These are phyloP conservation scores for Pachydiplax longipennis DNA, from an alignment of 2,888 invertebrate genomes.

Conservation along the genomic window DNA sequence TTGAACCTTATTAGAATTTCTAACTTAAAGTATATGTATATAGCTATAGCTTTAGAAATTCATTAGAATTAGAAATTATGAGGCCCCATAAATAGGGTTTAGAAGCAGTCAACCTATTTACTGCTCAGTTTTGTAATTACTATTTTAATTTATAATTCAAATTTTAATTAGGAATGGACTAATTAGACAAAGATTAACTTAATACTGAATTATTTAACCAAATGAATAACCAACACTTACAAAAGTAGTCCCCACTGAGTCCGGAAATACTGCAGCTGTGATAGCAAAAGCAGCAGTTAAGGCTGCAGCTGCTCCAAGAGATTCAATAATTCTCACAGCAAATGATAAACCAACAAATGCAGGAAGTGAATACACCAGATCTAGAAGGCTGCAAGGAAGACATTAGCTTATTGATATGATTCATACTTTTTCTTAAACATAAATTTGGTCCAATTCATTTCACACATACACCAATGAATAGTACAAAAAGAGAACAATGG, in stretches of 20 bases:
- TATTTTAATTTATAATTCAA: too few relatives aligned
- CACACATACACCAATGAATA: too few relatives aligned
- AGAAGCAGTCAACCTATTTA: too few relatives aligned
- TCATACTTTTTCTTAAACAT: too few relatives aligned
- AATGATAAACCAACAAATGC: conserved; percentile 61
- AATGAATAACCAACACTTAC: conserved; percentile 56
- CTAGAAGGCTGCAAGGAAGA: conserved; percentile 53
- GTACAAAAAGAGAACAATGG: too few relatives aligned
- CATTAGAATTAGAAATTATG: too few relatives aligned
- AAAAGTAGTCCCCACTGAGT: conserved; percentile 62
- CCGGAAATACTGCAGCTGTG: conserved; percentile 62
- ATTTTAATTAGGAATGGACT: neutral
- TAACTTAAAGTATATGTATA: too few relatives aligned
- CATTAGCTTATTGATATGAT: neutral
- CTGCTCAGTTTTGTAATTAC: neutral
- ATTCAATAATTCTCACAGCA: conserved; percentile 60
- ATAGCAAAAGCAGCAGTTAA: conserved; percentile 62
- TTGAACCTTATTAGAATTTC: too few relatives aligned
- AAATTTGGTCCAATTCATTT: too few relatives aligned
- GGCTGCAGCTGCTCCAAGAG: conserved; percentile 59
- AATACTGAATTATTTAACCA: neutral
- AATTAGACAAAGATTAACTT: neutral
- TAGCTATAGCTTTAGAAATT: too few relatives aligned
- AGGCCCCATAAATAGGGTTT: too few relatives aligned
- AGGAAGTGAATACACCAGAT: conserved; percentile 53